These are phyloP conservation scores for Natator depressus DNA, from an alignment of 2,113 vertebrate species.

Conservation along the genomic window DNA sequence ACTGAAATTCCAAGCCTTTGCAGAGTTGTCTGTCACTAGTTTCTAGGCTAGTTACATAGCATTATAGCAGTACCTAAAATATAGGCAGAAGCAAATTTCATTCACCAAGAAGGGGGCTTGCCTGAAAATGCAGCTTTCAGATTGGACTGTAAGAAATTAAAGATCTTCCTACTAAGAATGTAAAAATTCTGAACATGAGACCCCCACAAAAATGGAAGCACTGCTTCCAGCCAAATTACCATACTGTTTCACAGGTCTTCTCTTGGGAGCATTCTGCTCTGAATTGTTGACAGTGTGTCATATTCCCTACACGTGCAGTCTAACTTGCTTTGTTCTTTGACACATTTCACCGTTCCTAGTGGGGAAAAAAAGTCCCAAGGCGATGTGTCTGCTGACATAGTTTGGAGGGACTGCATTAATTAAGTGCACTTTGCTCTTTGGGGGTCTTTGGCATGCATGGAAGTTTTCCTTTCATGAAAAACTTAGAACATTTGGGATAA, in stretches of 20 bases:
- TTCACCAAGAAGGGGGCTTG: neutral
- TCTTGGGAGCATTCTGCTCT: neutral
- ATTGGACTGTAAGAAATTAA: neutral
- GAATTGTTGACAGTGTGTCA: neutral
- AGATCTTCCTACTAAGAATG: neutral
- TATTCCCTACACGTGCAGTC: neutral
- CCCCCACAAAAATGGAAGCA: neutral
- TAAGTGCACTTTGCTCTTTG: neutral
- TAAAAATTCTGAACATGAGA: neutral
- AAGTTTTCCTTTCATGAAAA: neutral
- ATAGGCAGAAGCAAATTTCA: neutral
- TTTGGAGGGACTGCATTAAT: neutral
- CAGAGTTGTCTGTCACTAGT: neutral
- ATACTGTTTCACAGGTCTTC: neutral
- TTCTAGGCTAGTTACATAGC: neutral
- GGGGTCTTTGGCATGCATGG: neutral
- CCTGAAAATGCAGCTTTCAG: neutral
- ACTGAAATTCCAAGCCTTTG: neutral
- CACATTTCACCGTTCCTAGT: neutral
- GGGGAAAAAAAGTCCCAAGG: neutral
- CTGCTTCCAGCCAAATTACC: neutral
- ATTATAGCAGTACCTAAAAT: neutral
- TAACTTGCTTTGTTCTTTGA: neutral
- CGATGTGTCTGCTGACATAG: rapidly evolving
- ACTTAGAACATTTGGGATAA: neutral